phyloP scores from a whole-genome alignment of 2,797 vertebrate genomes.

The Gambelia wislizenii region DNA sequence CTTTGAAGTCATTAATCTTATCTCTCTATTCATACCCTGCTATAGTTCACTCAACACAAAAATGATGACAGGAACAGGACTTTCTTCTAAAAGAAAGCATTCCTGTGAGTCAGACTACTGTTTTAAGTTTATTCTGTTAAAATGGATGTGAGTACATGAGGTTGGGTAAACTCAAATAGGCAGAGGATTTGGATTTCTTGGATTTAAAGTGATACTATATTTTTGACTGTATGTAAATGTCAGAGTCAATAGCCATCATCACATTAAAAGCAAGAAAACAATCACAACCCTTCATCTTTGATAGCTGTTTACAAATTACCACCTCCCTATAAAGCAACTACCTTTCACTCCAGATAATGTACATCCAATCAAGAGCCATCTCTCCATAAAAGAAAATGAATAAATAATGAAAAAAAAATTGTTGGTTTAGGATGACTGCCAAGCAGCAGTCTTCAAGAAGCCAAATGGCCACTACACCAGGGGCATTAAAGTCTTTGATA shows the following conservation, averaged over 20 bases:
- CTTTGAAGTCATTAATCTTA: background rate
- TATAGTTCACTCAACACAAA: background rate
- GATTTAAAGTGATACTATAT: background rate
- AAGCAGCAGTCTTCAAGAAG: background rate
- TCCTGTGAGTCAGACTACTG: background rate
- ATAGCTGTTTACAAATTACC: background rate
- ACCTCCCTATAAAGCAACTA: background rate
- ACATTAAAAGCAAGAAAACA: background rate
- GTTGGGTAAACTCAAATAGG: background rate
- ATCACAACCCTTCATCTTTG: background rate
- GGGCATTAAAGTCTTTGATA: background rate
- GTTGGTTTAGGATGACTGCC: background rate
- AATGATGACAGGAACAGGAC: background rate
- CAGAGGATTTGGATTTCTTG: background rate
- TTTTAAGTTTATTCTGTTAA: background rate
- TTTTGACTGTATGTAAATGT: fast-evolving
- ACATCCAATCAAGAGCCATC: background rate
- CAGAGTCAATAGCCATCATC: background rate
- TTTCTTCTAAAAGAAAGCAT: background rate
- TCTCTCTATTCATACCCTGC: background rate
- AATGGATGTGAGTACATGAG: too few species aligned
- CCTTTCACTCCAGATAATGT: background rate
- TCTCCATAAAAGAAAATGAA: background rate
- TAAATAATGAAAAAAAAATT: background rate
- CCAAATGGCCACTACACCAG: background rate